Percentiles rank a stretch among this genome's conserved stretches.
Evolutionary conservation across 2,113 vertebrate species (phyloP).

Genomic region (Physeter macrocephalus): DNA sequence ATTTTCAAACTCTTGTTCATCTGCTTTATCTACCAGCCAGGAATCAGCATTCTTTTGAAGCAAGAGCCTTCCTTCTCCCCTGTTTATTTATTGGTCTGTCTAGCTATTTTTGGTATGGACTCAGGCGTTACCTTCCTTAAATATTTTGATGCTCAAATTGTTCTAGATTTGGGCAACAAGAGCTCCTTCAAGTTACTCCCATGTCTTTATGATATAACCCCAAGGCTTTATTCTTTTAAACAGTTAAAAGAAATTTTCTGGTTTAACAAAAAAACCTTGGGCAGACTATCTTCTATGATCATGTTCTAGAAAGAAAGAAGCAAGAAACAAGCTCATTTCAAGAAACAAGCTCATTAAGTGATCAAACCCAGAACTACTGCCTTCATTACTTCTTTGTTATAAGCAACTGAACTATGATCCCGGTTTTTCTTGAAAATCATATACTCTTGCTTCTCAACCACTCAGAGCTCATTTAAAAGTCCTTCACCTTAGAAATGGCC

Average conservation of each 20-base stretch:
- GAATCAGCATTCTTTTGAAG: not conserved
- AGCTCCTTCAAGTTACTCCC: not conserved
- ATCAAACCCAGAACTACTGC: not conserved
- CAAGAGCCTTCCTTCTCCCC: rapidly evolving
- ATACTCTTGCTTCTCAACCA: not conserved
- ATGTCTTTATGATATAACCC: not conserved
- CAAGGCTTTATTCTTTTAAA: not conserved
- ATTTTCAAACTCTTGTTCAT: not conserved
- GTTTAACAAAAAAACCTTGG: not conserved
- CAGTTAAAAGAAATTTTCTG: not conserved
- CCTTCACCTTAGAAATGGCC: not conserved
- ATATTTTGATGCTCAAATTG: not conserved
- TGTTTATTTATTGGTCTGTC: not conserved
- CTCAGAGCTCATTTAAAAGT: not conserved
- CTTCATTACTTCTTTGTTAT: slow-evolving; percentile 17
- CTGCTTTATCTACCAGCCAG: not conserved
- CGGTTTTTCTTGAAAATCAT: not conserved
- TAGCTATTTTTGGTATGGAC: not conserved
- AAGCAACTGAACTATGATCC: not conserved
- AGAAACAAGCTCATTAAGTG: not conserved
- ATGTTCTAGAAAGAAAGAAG: not conserved
- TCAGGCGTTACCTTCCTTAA: not conserved
- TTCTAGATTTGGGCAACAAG: not conserved
- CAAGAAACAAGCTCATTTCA: not conserved
- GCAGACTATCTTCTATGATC: not conserved